These are phyloP conservation scores for Hepsetus odoe DNA, from an alignment of 2,113 vertebrate genomes.

Conservation along the genomic window DNA sequence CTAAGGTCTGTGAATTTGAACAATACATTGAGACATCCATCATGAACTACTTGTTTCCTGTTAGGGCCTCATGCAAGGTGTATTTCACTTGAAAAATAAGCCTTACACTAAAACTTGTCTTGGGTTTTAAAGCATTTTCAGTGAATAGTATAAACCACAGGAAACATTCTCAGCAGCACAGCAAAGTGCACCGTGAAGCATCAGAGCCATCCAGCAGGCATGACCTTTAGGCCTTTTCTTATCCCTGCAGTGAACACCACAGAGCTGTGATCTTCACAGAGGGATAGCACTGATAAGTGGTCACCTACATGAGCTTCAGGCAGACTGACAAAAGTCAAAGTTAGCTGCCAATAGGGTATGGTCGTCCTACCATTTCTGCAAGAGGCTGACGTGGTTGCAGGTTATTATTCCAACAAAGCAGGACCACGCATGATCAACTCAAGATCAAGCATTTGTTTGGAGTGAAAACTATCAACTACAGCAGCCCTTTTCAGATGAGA, in stretches of 20 bases:
- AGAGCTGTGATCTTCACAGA: slow-evolving; percentile 21
- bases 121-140: background rate
- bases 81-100: no score
- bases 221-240: slow-evolving; percentile 4
- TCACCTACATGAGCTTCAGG: background rate
- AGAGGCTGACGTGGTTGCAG: no score
- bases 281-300: slow-evolving; percentile 4
- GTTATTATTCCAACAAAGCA: no score
- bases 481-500: no score
- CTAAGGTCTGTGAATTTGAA: no score
- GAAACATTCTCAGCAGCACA: background rate
- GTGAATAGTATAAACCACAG: background rate
- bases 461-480: no score
- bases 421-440: no score
- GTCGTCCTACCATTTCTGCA: no score
- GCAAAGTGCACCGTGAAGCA: background rate
- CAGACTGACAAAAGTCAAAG: background rate
- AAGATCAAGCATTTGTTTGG: no score
- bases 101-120: background rate
- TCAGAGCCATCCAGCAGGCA: background rate
- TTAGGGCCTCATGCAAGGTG: no score
- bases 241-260: slow-evolving; percentile 15
- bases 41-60: no score
- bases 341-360: background rate
- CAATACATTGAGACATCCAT: no score